Conservation (phyloP, 53 echinoderm and acorn worm species). For the Hippasteria phrygiana region DNA sequence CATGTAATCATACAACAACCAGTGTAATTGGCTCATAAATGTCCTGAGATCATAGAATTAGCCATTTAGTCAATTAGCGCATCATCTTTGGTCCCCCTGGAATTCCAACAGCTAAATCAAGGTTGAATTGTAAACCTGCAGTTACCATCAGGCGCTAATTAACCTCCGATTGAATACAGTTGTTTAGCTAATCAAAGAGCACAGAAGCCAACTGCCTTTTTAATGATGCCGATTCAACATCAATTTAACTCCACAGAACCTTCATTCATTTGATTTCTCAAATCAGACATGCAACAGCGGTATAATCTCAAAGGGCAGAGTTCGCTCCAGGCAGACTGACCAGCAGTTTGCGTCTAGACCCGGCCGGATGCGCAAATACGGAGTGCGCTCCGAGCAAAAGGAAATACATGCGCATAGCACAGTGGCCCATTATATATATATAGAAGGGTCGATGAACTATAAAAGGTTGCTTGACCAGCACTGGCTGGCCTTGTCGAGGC, state of each 20-base stretch:
- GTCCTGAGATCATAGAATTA: too few relatives aligned
- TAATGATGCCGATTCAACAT: slow-evolving; percentile 1
- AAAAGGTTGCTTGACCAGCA: slow-evolving; percentile 29
- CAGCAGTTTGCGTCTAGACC: slow-evolving; percentile 47
- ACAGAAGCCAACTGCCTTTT: too few relatives aligned
- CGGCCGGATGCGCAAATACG: slow-evolving; percentile 42
- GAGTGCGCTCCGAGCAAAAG: slow-evolving; percentile 4
- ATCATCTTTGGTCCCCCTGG: too few relatives aligned
- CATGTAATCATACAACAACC: too few relatives aligned
- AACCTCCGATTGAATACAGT: too few relatives aligned
- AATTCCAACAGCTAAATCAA: too few relatives aligned
- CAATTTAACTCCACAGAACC: background rate
- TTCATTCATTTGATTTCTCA: background rate
- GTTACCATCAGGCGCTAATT: too few relatives aligned
- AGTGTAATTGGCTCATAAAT: too few relatives aligned
- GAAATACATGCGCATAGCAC: slow-evolving; percentile 46
- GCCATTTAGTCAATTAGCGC: too few relatives aligned
- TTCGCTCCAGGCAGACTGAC: slow-evolving; percentile 44
- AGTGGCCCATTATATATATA: slow-evolving; percentile 28
- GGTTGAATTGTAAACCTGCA: too few relatives aligned
- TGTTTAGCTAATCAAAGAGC: too few relatives aligned
- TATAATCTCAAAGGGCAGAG: slow-evolving; percentile 17
- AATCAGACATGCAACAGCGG: slow-evolving; percentile 24
- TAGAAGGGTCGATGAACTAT: slow-evolving; percentile 36
- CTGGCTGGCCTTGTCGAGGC: background rate